Evolutionary conservation across 2,113 vertebrate genomes (phyloP), one percentile per base, ranked within the genome.

Genomic region (Spilogale gracilis): DNA sequence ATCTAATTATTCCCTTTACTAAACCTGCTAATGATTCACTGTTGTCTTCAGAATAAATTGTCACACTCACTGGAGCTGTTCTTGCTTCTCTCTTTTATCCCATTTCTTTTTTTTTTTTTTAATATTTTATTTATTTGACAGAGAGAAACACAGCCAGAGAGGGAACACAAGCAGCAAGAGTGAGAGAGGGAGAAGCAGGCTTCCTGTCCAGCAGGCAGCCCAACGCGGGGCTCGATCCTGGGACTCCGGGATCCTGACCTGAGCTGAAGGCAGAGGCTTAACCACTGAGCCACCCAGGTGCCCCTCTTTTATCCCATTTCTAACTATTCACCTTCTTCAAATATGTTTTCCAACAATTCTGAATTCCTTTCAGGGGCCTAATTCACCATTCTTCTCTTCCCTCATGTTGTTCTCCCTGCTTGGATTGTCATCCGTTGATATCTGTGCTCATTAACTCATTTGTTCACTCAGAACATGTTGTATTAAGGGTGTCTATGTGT

Each of bases 351-450:
- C 52, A 83, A n/a, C 6, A 60, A 87, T 52, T 97, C 65, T 54
- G 45, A 89, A 89, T 89, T 92, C 79, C 84, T 80, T 89, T n/a
- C 61, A 84, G 54, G 83, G 56, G 71, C n/a, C 45, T 79, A 32
- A 58, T 65, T 88, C 71, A 88, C 52, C 45, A 58, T 50, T 54
- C 54, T 63, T 78, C 4, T 79, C 78, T 92, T 63, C n/a, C 52
- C 32, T 82, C 60, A 20, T 30, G 7, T 45, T 82, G 20, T 88
- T 95, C 91, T 67, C 56, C 30, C 20, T 83, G 27, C 91, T 97
- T 78, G 67, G 50, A 69, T 83, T 58, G 45, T 79, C 30, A 88
- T n/a, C 54, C 63, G 32, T 91, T 83, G 60, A 63, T 12, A 54
- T 32, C 63, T 63, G 20, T 94, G 21, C 23, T 90, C 25, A 52